phyloP scores from a whole-genome alignment of 2,797 vertebrate species.

The Enteromius unitaeniatus region DNA sequence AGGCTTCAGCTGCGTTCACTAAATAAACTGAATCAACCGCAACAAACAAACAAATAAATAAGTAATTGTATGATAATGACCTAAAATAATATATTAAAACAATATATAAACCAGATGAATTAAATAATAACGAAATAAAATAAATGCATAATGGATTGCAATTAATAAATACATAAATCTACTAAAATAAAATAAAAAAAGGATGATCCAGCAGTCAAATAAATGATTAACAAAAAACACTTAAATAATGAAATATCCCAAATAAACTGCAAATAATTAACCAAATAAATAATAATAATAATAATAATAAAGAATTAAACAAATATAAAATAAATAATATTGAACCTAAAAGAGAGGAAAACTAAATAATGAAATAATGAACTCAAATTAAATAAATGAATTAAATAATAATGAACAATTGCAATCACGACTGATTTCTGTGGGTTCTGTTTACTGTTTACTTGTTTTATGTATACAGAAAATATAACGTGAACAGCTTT shows the following conservation, averaged over 20 bases:
- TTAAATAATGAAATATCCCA: neutral
- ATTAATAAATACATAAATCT: neutral
- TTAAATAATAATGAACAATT: neutral
- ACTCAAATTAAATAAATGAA: neutral
- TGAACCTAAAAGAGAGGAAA: neutral
- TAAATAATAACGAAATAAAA: neutral
- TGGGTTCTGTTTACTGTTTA: no score
- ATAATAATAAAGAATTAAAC: no score
- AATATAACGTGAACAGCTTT: no score
- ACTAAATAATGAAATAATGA: neutral
- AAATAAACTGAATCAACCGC: neutral
- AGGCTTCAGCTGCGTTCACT: neutral
- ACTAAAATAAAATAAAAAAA: neutral
- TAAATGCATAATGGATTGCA: neutral
- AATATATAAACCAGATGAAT: neutral
- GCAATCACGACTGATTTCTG: no score
- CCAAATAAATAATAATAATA: neutral
- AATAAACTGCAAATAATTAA: neutral
- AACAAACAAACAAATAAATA: neutral
- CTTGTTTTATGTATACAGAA: no score
- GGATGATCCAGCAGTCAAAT: neutral
- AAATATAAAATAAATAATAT: no score
- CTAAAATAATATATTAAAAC: neutral
- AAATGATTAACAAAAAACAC: neutral
- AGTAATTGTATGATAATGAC: neutral